phyloP scores from a whole-genome alignment of 1,140 invertebrate genomes.

The Frieseomelitta varia region DNA sequence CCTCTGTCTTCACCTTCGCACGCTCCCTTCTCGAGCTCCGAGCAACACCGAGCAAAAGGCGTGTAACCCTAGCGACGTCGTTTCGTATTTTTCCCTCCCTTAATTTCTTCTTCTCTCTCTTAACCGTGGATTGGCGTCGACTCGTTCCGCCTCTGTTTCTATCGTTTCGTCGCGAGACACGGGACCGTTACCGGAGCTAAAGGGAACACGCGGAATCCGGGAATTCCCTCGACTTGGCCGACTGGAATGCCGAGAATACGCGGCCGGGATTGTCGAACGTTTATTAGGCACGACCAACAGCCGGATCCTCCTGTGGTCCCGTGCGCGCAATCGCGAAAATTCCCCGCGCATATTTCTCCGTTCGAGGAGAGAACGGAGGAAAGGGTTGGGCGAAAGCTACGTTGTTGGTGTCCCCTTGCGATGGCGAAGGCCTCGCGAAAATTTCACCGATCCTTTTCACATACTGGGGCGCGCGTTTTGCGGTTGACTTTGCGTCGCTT shows the following conservation, averaged over 20 bases:
- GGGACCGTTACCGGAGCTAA: constrained; percentile 36
- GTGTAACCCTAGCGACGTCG: constrained; percentile 28
- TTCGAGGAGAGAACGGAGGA: not conserved
- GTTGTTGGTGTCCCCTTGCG: not conserved
- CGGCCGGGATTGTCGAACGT: constrained; percentile 46
- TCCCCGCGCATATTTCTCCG: constrained; percentile 3
- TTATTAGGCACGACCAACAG: constrained; percentile 60
- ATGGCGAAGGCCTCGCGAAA: constrained; percentile 33
- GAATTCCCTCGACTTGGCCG: constrained; percentile 50
- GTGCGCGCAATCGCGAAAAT: constrained; percentile 13
- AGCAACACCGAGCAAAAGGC: not conserved
- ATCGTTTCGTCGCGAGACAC: not conserved
- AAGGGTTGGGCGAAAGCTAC: not conserved
- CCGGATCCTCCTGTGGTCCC: not conserved
- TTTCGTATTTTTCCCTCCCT: constrained; percentile 21
- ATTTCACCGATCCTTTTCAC: constrained; percentile 52
- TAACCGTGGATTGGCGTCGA: not conserved
- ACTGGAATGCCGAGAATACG: constrained; percentile 48
- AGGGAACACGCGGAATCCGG: constrained; percentile 36
- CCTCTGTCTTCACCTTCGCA: not conserved
- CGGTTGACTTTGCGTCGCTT: not conserved
- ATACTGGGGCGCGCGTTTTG: constrained; percentile 29
- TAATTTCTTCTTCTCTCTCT: not conserved
- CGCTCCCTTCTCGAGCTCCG: constrained; percentile 2
- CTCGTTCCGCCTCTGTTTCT: not conserved